These are phyloP conservation scores for Amazona guildingii DNA, from an alignment of 2,113 vertebrate genomes.

Conservation along the genomic window DNA sequence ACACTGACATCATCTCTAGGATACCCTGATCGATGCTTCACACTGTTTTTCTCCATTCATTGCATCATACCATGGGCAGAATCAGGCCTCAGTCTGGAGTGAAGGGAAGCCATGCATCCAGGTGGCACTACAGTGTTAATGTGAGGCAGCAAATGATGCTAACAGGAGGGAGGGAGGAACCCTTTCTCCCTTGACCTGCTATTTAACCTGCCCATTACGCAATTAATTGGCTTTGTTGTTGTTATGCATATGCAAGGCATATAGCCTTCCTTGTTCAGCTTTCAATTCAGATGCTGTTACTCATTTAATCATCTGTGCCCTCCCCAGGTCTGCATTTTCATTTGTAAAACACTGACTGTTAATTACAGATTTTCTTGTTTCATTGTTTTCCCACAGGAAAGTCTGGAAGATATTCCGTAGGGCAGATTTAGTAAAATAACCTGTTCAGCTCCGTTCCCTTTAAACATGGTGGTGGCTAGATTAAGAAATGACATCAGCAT, in stretches of 20 bases:
- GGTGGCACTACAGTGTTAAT: not conserved
- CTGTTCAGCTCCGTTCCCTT: not conserved
- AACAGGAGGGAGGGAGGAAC: not conserved
- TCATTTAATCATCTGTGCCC: not conserved
- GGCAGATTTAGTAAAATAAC: not conserved
- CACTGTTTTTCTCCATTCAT: not conserved
- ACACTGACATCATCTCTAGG: not conserved
- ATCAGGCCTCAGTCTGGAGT: not conserved
- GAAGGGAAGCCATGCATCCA: not conserved
- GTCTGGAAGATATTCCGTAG: not conserved
- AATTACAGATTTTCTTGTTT: not conserved
- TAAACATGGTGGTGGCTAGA: not conserved
- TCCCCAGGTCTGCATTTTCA: not conserved
- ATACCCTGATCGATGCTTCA: fast-evolving
- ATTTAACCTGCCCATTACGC: not conserved
- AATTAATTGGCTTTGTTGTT: not conserved
- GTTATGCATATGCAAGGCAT: not conserved
- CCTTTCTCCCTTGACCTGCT: not conserved
- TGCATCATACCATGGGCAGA: not conserved
- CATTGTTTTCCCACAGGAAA: not conserved
- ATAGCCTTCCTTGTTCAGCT: not conserved
- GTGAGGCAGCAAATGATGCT: not conserved
- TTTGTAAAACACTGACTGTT: not conserved
- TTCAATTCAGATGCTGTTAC: not conserved
- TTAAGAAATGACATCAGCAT: not conserved